phyloP scores from a whole-genome alignment of 2,113 vertebrate species.

The Hiodon tergisus region DNA sequence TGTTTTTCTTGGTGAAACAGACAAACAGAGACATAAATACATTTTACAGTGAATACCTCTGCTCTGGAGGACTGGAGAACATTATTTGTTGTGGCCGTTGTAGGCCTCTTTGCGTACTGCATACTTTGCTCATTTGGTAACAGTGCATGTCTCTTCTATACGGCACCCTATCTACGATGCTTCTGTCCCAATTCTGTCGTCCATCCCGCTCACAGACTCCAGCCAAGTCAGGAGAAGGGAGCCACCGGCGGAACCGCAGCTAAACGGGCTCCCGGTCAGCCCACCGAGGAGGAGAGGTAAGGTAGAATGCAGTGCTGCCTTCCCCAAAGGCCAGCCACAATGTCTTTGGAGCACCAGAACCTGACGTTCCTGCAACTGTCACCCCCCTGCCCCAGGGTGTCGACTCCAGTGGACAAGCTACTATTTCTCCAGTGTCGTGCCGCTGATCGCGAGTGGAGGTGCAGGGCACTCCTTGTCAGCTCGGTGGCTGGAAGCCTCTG shows the following conservation, averaged over 20 bases:
- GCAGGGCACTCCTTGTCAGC: conserved; percentile 34
- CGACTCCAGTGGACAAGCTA: conserved; percentile 37
- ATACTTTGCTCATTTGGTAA: no score
- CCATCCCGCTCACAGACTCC: not conserved
- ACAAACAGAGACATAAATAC: no score
- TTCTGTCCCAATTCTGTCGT: not conserved
- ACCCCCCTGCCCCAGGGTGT: conserved; percentile 21
- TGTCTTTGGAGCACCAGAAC: not conserved
- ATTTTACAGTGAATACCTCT: no score
- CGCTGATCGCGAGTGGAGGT: conserved; percentile 26
- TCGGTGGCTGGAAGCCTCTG: conserved; percentile 37
- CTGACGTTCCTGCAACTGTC: not conserved
- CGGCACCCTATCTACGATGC: not conserved
- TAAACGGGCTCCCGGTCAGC: not conserved
- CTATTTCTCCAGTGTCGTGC: conserved; percentile 48
- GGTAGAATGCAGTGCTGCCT: not conserved
- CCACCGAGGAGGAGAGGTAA: conserved; percentile 9
- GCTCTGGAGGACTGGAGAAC: no score
- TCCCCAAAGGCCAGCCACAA: not conserved
- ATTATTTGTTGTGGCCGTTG: no score
- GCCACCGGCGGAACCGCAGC: not conserved
- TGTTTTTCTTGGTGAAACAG: no score
- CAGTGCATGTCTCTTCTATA: no score
- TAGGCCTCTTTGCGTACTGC: no score
- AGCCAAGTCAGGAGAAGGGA: not conserved